These are phyloP conservation scores for Mionectes olivaceus DNA, from an alignment of 2,797 vertebrate genomes.

Conservation along the genomic window DNA sequence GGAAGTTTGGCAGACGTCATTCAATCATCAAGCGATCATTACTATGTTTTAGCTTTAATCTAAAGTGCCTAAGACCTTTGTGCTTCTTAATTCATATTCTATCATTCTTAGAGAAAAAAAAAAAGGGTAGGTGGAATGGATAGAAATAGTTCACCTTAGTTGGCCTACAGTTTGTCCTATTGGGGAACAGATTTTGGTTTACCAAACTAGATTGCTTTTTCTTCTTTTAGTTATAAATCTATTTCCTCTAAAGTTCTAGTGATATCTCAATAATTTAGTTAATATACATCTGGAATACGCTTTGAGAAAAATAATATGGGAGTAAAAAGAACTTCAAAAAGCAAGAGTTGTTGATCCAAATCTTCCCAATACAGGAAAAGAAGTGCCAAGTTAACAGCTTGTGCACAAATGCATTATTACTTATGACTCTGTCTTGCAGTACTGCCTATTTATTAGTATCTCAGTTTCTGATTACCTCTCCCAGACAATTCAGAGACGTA, in stretches of 20 bases:
- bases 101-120: background rate
- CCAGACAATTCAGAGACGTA: background rate
- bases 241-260: background rate
- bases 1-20: conserved; percentile 71
- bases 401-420: background rate
- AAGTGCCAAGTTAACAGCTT: background rate
- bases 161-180: background rate
- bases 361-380: background rate
- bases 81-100: conserved; percentile 46
- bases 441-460: background rate
- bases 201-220: background rate
- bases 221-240: background rate
- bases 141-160: conserved; percentile 44
- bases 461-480: background rate
- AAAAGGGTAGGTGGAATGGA: background rate
- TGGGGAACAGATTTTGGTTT: background rate
- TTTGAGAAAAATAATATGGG: background rate
- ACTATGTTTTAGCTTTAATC: conserved; percentile 57
- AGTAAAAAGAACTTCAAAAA: background rate
- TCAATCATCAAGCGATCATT: conserved; percentile 69
- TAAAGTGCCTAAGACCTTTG: conserved; percentile 43
- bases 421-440: background rate
- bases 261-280: background rate
- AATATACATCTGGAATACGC: background rate
- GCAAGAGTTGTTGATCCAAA: background rate